These are phyloP conservation scores for Saguinus imperator DNA, from an alignment of 2,113 vertebrate genomes.

Conservation along the genomic window DNA sequence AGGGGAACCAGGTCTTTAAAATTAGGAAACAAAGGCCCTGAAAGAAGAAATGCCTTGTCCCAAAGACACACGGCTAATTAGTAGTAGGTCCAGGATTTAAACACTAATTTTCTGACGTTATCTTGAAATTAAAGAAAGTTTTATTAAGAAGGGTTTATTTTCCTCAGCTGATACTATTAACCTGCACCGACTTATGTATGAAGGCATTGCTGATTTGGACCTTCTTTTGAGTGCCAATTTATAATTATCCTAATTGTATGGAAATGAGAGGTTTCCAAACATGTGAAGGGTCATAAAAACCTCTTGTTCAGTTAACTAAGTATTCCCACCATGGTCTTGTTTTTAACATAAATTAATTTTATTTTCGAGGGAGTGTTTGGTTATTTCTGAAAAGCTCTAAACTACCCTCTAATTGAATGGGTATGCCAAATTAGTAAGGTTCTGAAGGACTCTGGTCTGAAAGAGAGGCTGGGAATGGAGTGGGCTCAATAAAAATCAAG, in stretches of 20 bases:
- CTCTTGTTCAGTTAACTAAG: not conserved
- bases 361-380: not conserved
- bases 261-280: constrained; percentile 4
- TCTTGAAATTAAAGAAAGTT: not conserved
- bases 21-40: not conserved
- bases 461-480: not conserved
- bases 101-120: not conserved
- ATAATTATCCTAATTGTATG: constrained; percentile 19
- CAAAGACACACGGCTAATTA: not conserved
- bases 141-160: not conserved
- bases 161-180: not conserved
- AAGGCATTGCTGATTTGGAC: not conserved
- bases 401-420: not conserved
- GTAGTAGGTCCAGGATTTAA: not conserved
- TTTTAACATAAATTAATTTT: constrained; percentile 38
- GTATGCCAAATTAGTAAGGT: constrained; percentile 15
- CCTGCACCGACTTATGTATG: not conserved
- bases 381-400: constrained; percentile 26
- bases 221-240: not conserved
- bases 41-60: not conserved
- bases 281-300: not conserved
- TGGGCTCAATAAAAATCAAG: not conserved
- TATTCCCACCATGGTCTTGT: not conserved
- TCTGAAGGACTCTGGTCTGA: constrained; percentile 26
- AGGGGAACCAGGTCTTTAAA: not conserved